Base-by-base conservation (phyloP, 1,140 invertebrate genomes). In the Oryctes rhinoceros region DNA sequence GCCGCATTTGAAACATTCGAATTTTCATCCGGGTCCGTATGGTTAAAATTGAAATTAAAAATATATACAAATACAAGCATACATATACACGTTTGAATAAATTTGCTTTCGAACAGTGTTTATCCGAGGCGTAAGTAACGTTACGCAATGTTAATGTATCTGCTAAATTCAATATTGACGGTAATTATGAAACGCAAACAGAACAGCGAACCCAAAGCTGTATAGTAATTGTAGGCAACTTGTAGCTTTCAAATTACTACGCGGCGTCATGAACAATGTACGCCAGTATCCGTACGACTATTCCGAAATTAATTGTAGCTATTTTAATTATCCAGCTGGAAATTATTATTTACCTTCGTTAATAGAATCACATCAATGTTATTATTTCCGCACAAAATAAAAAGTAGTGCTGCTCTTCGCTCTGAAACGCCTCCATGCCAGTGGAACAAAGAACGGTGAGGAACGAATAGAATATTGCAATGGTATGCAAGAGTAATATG, bases 151-250 rank as follows among this genome's bases (percentile, higher is more conserved):
- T 4, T 53, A 53, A 15, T 53, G 11, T 13, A 13, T 53, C n/a
- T 53, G n/a, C n/a, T 53, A 53, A 53, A 53, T 53, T 53, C 49
- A 53, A n/a, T 53, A 53, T 53, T 53, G 13, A 53, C 49, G 49
- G 4, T 13, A 53, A 53, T n/a, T 53, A 53, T 53, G 49, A 53
- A 53, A 53, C n/a, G 49, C 49, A n/a, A 53, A 53, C 49, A 53
- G n/a, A 53, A 53, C 49, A 53, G n/a, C 49, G 49, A 53, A 53
- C 49, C 9, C 49, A 53, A 53, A 53, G 49, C 49, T 53, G 4
- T 15, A 11, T 53, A 53, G 2, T 53, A 53, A 53, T 53, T 53
- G n/a, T 53, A 53, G 49, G 49, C 49, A 13, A 53, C 49, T n/a
- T 53, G 49, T 44, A 44, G 39, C 39, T 44, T 44, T 44, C 39